Evolutionary conservation across 2,113 vertebrate genomes (phyloP), one percentile per base, ranked within the genome.

Genomic region (Mesembrinibis cayennensis): DNA sequence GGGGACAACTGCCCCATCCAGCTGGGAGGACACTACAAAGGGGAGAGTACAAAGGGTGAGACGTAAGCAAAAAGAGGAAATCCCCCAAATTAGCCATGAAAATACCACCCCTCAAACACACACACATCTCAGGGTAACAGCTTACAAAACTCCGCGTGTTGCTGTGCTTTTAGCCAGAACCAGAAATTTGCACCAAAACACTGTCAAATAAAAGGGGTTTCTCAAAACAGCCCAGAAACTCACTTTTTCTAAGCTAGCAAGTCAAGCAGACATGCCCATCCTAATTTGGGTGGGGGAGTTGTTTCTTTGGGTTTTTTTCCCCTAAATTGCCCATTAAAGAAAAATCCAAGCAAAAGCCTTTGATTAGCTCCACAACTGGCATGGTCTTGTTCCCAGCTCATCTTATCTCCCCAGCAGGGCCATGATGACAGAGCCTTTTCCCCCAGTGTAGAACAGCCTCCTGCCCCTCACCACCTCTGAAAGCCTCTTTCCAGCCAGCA

Each of bases 1-100:
- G 4, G 73, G 34, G 19, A 42, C 23, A 79, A 12, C 10, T 7
- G 3, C 9, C 11, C 10, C 5, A 19, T 11, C 30, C 77, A 70
- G 10, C 11, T 42, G 12, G 38, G 40, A 16, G 8, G 49, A 18
- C 44, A 38, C 21, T 1, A 2, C 0, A 2, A 73, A 58, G 40
- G 20, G 47, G 29, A 62, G 20, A 55, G 21, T 7, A 38, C 17
- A 45, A 45, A 81, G 10, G 36, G 25, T 13, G 21, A 81, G 11
- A 47, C 15, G 13, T 21, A 44, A 25, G 2, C 14, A 36, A 36
- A 77, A 44, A 19, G 65, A 63, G 20, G 6, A 44, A 34, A 66
- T 3, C 0, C 13, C 55, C 8, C 0, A 42, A 92, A 84, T 71
- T 11, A n/a, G 14, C 55, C 5, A 0, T 44, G 44, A 11, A 42